Evolutionary conservation across 2,888 invertebrate species (phyloP).

Genomic region (Drosophila subquinaria): DNA sequence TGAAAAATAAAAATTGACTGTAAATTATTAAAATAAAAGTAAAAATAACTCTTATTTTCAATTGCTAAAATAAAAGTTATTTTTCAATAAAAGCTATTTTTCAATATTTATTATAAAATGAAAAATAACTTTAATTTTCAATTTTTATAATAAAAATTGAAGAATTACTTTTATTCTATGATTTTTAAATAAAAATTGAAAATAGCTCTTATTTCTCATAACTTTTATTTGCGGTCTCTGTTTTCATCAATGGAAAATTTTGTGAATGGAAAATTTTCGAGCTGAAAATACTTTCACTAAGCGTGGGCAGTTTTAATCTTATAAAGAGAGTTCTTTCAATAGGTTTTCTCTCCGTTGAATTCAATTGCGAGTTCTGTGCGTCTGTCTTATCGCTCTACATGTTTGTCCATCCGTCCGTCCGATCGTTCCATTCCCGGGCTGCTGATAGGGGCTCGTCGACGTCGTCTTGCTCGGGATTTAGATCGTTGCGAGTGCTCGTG

Average conservation of each 20-base stretch:
- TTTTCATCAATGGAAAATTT: constrained; percentile 36
- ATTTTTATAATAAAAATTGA: too few relatives aligned
- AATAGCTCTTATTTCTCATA: too few relatives aligned
- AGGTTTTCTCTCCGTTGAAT: constrained; percentile 18
- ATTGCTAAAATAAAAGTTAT: too few relatives aligned
- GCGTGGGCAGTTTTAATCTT: constrained; percentile 12
- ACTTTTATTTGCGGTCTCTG: too few relatives aligned
- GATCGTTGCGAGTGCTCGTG: constrained; percentile 76
- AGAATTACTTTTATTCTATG: too few relatives aligned
- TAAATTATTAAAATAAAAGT: too few relatives aligned
- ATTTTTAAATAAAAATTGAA: too few relatives aligned
- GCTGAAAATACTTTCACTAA: constrained; percentile 37
- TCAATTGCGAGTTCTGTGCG: constrained; percentile 8
- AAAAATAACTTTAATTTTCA: too few relatives aligned
- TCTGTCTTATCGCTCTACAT: constrained; percentile 39
- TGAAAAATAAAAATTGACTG: too few relatives aligned
- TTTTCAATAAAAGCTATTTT: too few relatives aligned
- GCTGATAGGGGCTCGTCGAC: constrained; percentile 64
- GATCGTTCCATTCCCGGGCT: constrained; percentile 22
- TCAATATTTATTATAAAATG: too few relatives aligned
- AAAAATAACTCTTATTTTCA: too few relatives aligned
- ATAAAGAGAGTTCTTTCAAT: constrained; percentile 20
- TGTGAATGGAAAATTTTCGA: constrained; percentile 56
- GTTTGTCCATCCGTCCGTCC: constrained; percentile 3
- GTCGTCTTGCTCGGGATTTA: constrained; percentile 58